Evolutionary conservation across 2,797 vertebrate genomes (phyloP), one percentile per base, ranked within the genome.

Genomic region (Cygnus olor): DNA sequence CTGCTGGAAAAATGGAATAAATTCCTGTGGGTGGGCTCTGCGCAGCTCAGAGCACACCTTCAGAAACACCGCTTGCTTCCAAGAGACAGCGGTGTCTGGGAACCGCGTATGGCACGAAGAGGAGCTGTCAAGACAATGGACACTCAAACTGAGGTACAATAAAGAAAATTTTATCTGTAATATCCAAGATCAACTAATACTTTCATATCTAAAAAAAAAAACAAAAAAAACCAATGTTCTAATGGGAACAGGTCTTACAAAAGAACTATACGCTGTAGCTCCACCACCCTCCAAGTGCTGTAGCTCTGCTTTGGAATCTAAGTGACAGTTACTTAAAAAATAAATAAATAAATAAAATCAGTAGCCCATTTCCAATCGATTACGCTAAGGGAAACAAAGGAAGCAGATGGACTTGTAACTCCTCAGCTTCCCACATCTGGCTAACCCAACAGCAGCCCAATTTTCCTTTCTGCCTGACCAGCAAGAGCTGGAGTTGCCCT

Each of bases 91-190:
- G 81, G 45, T 44, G 66, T 53, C 79, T 72, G n/a, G 30, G 69
- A 81, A 84, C 12, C 7, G 47, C 1, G 0, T 22, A 57, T 0
- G 1, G 61, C 34, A 40, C 0, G 0, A 85, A 92, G 61, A 63
- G 10, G 10, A 86, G 24, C 42, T 15, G n/a, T 53, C 66, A 70
- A 70, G 28, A 42, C 42, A 79, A 40, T 0, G 1, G 64, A 54
- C 36, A 32, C 5, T 58, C 70, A 47, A 80, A 36, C 5, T n/a
- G 16, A 94, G 74, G 36, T 3, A 6, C 63, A 72, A 18, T 73
- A 72, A 56, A 30, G 69, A 8, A 44, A 36, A 11, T 14, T 49
- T 54, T 34, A 79, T 5, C 47, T 70, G 22, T 32, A 85, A 83
- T 88, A 81, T 54, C 17, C 82, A 88, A 57, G 28, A 58, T 40